Evolutionary conservation across 2,113 vertebrate genomes (phyloP).

Genomic region (Syngnathoides biaculeatus): DNA sequence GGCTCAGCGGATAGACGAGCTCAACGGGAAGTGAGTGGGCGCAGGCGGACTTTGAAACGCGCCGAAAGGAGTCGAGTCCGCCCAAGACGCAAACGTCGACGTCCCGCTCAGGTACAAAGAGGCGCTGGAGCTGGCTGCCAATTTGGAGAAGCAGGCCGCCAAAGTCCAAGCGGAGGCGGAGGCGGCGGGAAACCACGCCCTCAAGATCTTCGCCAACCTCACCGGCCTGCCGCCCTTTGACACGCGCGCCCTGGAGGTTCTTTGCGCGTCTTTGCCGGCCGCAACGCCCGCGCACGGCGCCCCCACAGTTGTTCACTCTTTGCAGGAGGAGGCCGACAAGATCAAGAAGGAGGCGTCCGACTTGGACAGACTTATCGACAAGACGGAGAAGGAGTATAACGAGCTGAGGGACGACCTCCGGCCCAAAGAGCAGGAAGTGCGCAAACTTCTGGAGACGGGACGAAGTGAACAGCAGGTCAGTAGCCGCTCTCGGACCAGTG

Average conservation of each 20-base stretch:
- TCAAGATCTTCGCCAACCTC: conserved; percentile 91
- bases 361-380: conserved; percentile 85
- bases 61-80: too few relatives aligned
- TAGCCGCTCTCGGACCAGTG: too few relatives aligned
- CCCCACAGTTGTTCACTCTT: too few relatives aligned
- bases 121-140: conserved; percentile 85
- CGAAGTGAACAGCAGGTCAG: conserved; percentile 92
- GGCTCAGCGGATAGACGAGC: conserved; percentile 82
- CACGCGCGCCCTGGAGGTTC: conserved; percentile 82
- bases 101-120: conserved; percentile 80
- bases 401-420: conserved; percentile 89
- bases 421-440: conserved; percentile 87
- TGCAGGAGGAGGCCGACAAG: conserved; percentile 84
- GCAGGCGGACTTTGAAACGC: neutral
- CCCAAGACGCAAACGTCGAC: too few relatives aligned
- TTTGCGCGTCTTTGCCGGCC: too few relatives aligned
- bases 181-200: conserved; percentile 83
- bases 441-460: conserved; percentile 91
- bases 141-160: conserved; percentile 88
- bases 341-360: conserved; percentile 92
- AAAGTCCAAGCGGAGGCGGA: conserved; percentile 85
- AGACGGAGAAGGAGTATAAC: conserved; percentile 87
- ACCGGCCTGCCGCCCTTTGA: conserved; percentile 81
- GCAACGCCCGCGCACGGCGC: too few relatives aligned
- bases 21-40: conserved; percentile 86